phyloP scores from a whole-genome alignment of 2,797 vertebrate genomes.

The Rhinella marina region DNA sequence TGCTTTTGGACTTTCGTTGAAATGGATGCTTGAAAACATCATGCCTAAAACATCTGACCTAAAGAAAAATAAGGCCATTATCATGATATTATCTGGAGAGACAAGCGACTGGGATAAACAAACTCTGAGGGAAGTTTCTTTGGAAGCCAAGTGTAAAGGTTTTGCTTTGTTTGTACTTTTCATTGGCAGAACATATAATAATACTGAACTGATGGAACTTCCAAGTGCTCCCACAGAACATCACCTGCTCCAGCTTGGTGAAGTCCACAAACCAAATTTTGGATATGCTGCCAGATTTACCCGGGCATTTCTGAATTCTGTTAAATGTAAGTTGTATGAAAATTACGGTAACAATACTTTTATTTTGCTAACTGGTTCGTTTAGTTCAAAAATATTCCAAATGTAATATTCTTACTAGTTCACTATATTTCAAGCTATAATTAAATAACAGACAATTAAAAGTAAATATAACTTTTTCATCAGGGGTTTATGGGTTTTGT shows the following conservation, averaged over 20 bases:
- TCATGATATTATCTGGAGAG: conserved; percentile 70
- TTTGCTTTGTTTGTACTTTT: conserved; percentile 72
- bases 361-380: too few species aligned
- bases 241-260: conserved; percentile 72
- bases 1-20: conserved; percentile 66
- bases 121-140: conserved; percentile 65
- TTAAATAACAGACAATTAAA: too few species aligned
- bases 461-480: too few species aligned
- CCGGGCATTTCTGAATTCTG: conserved; percentile 68
- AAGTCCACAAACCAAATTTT: conserved; percentile 70
- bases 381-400: too few species aligned
- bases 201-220: conserved; percentile 67
- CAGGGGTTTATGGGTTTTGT: too few species aligned
- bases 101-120: conserved; percentile 67
- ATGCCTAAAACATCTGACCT: conserved; percentile 64
- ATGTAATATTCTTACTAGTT: too few species aligned
- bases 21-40: conserved; percentile 70
- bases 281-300: conserved; percentile 69
- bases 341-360: background rate
- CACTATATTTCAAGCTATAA: too few species aligned
- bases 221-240: conserved; percentile 70
- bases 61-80: conserved; percentile 69
- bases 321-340: conserved; percentile 70
- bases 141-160: conserved; percentile 72
- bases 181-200: conserved; percentile 66